Evolutionary conservation across 1,140 invertebrate genomes (phyloP).

Genomic region (Saccostrea cuccullata): DNA sequence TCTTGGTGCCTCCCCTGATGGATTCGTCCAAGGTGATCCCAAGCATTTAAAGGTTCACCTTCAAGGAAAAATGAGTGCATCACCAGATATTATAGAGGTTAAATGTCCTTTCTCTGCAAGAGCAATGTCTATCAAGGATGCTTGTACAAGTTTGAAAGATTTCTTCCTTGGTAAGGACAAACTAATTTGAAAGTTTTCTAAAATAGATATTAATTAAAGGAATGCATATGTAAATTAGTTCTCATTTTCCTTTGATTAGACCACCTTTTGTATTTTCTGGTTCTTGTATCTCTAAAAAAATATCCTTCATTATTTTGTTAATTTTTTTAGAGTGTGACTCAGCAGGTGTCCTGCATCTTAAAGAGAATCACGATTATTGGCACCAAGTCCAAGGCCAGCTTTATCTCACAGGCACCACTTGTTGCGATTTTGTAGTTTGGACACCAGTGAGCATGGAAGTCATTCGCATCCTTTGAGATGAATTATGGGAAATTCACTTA

Average conservation of each 20-base stretch:
- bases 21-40: neutral
- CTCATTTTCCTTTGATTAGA: neutral
- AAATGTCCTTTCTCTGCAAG: neutral
- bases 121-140: neutral
- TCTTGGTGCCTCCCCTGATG: no score
- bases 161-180: neutral
- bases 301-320: neutral
- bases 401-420: neutral
- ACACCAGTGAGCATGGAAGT: slow-evolving; percentile 37
- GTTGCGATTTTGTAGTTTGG: slow-evolving; percentile 47
- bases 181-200: neutral
- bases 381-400: neutral
- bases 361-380: slow-evolving; percentile 25
- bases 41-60: neutral
- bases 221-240: no score
- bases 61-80: neutral
- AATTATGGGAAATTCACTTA: slow-evolving; percentile 41
- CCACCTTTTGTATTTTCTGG: neutral
- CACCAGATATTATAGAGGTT: neutral
- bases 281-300: neutral
- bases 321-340: neutral
- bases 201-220: no score
- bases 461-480: slow-evolving; percentile 43
- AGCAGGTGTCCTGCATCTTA: neutral
- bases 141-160: neutral